Evolutionary conservation across 1,140 invertebrate species (phyloP).

Genomic region (Monochamus saltuarius): DNA sequence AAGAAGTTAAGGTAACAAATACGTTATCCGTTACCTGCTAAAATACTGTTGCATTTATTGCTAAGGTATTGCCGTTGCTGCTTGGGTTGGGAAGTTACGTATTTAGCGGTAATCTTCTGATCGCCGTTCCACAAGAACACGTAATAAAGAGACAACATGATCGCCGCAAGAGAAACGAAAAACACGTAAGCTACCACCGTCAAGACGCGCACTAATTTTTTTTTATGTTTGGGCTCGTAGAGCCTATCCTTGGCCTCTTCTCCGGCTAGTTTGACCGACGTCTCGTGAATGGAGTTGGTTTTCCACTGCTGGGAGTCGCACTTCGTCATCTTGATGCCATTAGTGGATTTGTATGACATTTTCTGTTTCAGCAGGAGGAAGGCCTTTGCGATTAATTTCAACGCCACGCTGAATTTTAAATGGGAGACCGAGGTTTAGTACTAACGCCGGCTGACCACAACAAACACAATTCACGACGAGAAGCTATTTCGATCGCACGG

Average conservation of each 20-base stretch:
- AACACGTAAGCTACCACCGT: slow-evolving; percentile 95
- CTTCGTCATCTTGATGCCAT: slow-evolving; percentile 45
- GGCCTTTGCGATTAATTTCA: slow-evolving; percentile 21
- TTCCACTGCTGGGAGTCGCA: slow-evolving; percentile 43
- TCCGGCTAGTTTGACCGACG: slow-evolving; percentile 68
- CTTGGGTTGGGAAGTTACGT: slow-evolving; percentile 8
- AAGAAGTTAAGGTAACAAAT: neutral
- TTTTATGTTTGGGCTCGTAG: slow-evolving; percentile 81
- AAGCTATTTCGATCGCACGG: slow-evolving; percentile 16
- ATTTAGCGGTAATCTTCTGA: slow-evolving; percentile 35
- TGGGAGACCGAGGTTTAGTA: too few species aligned
- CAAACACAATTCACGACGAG: too few species aligned
- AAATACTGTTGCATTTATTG: slow-evolving; percentile 23
- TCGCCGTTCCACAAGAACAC: slow-evolving; percentile 85
- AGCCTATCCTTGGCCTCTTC: slow-evolving; percentile 78
- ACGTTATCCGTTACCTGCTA: slow-evolving; percentile 23
- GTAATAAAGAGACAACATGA: slow-evolving; percentile 94
- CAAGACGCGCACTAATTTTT: slow-evolving; percentile 86
- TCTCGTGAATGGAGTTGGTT: slow-evolving; percentile 54
- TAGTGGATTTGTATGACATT: slow-evolving; percentile 47
- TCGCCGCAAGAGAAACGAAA: slow-evolving; percentile 91
- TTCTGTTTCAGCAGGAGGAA: slow-evolving; percentile 20
- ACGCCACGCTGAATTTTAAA: slow-evolving; percentile 23
- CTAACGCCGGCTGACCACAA: too few species aligned
- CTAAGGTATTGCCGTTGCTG: slow-evolving; percentile 2